Evolutionary conservation across 2,113 vertebrate genomes (phyloP), one percentile per base, ranked within the genome.

Genomic region (Gobiocypris rarus): DNA sequence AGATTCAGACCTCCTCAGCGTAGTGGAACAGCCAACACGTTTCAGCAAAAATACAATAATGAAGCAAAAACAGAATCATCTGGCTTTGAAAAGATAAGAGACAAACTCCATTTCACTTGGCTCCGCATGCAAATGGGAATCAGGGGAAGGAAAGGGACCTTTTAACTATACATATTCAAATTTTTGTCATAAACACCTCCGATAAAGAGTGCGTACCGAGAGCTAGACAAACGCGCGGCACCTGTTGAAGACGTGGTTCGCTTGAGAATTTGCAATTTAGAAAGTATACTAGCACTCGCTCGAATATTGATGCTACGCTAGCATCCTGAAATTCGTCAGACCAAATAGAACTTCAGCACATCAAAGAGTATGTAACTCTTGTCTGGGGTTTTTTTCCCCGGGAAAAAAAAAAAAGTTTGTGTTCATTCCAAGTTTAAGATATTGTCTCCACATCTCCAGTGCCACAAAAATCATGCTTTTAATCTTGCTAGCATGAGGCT

Each of bases 381-480:
- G 26, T 74, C n/a, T n/a, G n/a, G 1, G 6, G 50, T 28, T 63
- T 59, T 22, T 70, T 61, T 22, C 9, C 8, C 1, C 9, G 14
- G 58, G 8, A 56, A 56, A 56, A 38, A 3, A 38, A 11, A 38
- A 38, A 38, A 34, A 5, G 34, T 59, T 71, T 84, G 43, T 71
- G 8, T 65, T 75, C 65, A 45, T 43, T 75, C 59, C 24, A 50
- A 38, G 43, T 86, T 86, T 84, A 89, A 83, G 84, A 82, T 85
- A 78, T 71, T 61, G 61, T 84, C 81, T 77, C 74, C 79, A 86
- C 84, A 73, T 65, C 59, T 71, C 75, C 77, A 58, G 77, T 73
- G 71, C 82, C 71, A 81, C 54, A 11, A 52, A 48, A 67, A 58
- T 43, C 26, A 54, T 41, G 85, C 86, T 78, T 52, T 69, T 85